phyloP scores from a whole-genome alignment of 2,113 vertebrate genomes.

The Coregonus clupeaformis region DNA sequence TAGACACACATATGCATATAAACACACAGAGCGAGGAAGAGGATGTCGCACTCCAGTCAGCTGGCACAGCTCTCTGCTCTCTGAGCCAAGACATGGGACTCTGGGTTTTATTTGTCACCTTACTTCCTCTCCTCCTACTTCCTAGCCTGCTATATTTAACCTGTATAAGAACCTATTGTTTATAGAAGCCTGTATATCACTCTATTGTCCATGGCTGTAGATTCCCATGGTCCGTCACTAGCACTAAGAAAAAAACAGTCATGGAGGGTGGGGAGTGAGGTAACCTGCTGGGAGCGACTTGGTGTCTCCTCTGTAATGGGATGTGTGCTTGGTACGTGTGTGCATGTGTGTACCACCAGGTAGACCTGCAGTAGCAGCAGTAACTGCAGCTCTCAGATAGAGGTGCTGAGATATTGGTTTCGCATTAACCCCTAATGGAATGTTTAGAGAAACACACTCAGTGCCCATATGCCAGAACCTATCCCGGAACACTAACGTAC shows the following conservation, averaged over 20 bases:
- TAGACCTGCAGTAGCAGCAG: too few relatives aligned
- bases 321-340: background rate
- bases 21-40: background rate
- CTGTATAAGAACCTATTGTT: too few relatives aligned
- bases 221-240: background rate
- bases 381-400: too few relatives aligned
- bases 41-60: background rate
- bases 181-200: background rate
- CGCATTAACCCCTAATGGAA: too few relatives aligned
- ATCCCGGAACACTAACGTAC: too few relatives aligned
- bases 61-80: background rate
- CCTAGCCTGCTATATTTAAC: conserved; percentile 16
- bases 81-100: conserved; percentile 4
- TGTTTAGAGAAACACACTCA: too few relatives aligned
- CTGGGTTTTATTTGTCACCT: conserved; percentile 9
- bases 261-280: background rate
- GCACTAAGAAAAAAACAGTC: too few relatives aligned
- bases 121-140: conserved; percentile 10
- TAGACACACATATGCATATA: background rate
- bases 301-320: background rate
- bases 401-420: too few relatives aligned
- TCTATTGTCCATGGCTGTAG: conserved; percentile 18
- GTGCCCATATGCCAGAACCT: too few relatives aligned
- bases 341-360: background rate
- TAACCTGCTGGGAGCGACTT: background rate